Percentiles rank a stretch among this genome's conserved stretches.
phyloP scores from a whole-genome alignment of 2,113 vertebrate genomes.

The Centrocercus urophasianus region DNA sequence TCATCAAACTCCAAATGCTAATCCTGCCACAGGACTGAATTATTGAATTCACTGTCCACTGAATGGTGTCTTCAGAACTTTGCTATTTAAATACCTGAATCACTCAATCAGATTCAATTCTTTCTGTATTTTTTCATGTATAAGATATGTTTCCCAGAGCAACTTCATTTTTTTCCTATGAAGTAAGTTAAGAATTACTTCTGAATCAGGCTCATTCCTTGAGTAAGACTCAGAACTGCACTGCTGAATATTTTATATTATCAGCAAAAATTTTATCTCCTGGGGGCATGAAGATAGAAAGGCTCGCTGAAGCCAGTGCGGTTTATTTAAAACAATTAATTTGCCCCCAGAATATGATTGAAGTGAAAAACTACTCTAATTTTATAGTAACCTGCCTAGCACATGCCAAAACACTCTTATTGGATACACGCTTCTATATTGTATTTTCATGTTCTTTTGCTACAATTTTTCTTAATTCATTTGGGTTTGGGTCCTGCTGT shows the following conservation, averaged over 20 bases:
- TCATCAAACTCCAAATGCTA: not conserved
- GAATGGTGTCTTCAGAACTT: not conserved
- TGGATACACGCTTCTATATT: not conserved
- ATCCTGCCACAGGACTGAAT: not conserved
- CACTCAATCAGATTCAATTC: not conserved
- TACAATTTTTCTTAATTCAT: not conserved
- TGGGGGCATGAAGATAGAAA: not conserved
- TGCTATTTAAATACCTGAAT: not conserved
- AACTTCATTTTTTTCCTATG: not conserved
- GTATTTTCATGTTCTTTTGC: not conserved
- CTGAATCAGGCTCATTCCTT: not conserved
- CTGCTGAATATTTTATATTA: not conserved
- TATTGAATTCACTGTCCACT: not conserved
- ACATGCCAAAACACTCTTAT: not conserved
- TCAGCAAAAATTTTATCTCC: not conserved
- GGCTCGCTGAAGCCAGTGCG: not conserved
- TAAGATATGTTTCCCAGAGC: not conserved
- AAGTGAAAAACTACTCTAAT: slow-evolving; percentile 8
- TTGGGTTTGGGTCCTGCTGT: not conserved
- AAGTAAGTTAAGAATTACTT: not conserved
- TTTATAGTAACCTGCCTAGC: slow-evolving; percentile 21
- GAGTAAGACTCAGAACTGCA: not conserved
- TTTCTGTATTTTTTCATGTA: not conserved
- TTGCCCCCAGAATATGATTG: not conserved
- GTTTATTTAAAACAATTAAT: not conserved